Evolutionary conservation across 1,140 invertebrate genomes (phyloP).

Genomic region (Bombus vancouverensis): DNA sequence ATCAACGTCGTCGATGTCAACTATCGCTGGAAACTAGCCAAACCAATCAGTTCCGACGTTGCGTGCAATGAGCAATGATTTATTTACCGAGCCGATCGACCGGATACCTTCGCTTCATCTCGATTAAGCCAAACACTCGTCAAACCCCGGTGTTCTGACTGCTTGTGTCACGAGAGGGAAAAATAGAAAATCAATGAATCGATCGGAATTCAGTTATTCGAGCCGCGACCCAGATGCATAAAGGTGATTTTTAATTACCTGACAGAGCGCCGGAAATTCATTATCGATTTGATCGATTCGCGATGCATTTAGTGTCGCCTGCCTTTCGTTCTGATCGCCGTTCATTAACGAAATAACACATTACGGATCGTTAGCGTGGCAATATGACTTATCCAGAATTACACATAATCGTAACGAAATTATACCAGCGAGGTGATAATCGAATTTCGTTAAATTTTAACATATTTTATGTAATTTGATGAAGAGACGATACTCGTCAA

Average conservation of each 20-base stretch:
- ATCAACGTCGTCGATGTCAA: constrained; percentile 69
- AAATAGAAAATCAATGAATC: constrained; percentile 51
- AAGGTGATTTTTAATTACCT: constrained; percentile 48
- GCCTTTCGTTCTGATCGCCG: constrained; percentile 3
- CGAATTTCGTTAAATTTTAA: not conserved
- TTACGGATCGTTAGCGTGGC: constrained; percentile 20
- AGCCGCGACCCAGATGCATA: constrained; percentile 33
- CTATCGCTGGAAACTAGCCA: constrained; percentile 65
- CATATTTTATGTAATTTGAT: not conserved
- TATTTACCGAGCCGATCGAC: constrained; percentile 62
- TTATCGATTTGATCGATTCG: constrained; percentile 38
- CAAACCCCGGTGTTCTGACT: not conserved
- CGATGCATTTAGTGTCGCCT: constrained; percentile 11
- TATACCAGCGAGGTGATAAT: not conserved
- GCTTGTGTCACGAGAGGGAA: not conserved
- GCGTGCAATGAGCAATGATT: constrained; percentile 70
- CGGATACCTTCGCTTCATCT: constrained; percentile 38
- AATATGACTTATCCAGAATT: constrained; percentile 7
- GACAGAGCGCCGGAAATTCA: constrained; percentile 22
- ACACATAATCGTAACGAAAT: not conserved
- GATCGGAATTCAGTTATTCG: constrained; percentile 37
- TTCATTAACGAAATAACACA: constrained; percentile 32
- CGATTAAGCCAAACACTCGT: constrained; percentile 51
- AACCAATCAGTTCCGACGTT: constrained; percentile 68
- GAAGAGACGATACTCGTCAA: not conserved